Percentiles rank a stretch among this genome's conserved stretches.
Conservation (phyloP, 1,140 invertebrate genomes). For the Drosophila repleta region DNA sequence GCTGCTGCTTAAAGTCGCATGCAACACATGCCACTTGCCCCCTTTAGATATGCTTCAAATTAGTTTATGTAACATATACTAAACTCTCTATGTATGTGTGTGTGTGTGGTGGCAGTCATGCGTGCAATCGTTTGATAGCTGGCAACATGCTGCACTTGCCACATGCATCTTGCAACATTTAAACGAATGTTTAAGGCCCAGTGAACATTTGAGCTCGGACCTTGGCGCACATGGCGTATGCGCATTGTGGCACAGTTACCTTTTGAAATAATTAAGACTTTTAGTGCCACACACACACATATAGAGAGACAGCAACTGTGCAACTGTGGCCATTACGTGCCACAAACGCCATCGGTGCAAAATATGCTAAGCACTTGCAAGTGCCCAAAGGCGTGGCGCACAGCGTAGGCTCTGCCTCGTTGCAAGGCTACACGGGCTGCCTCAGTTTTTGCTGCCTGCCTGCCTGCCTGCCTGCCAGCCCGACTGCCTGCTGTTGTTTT, state of each 20-base stretch:
- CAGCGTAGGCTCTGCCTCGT: slow-evolving; percentile 11
- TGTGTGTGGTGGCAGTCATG: slow-evolving; percentile 51
- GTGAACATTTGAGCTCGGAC: slow-evolving; percentile 24
- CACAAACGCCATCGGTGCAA: slow-evolving; percentile 52
- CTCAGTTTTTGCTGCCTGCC: slow-evolving; percentile 12
- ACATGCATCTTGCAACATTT: slow-evolving; percentile 30
- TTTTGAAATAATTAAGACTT: slow-evolving; percentile 72
- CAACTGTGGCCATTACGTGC: slow-evolving; percentile 49
- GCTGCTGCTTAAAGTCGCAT: slow-evolving; percentile 10
- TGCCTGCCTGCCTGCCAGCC: slow-evolving; percentile 6
- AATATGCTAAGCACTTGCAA: slow-evolving; percentile 68
- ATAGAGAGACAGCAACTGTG: slow-evolving; percentile 14
- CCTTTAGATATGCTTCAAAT: slow-evolving; percentile 48
- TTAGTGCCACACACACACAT: slow-evolving; percentile 34
- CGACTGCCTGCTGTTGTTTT: slow-evolving; percentile 49
- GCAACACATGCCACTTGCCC: background rate
- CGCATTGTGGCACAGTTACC: slow-evolving; percentile 47
- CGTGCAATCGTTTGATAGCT: slow-evolving; percentile 66
- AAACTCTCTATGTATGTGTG: slow-evolving; percentile 30
- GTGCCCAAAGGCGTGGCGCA: slow-evolving; percentile 21
- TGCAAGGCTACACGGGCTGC: slow-evolving; percentile 19
- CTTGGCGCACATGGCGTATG: slow-evolving; percentile 21
- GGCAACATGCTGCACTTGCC: slow-evolving; percentile 31
- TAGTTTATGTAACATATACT: slow-evolving; percentile 29
- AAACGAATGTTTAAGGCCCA: slow-evolving; percentile 21